A percentile compares a stretch with the other conserved stretches of the same genome.
phyloP scores from a whole-genome alignment of 2,113 vertebrate genomes.

The Turdus rufiventris region DNA sequence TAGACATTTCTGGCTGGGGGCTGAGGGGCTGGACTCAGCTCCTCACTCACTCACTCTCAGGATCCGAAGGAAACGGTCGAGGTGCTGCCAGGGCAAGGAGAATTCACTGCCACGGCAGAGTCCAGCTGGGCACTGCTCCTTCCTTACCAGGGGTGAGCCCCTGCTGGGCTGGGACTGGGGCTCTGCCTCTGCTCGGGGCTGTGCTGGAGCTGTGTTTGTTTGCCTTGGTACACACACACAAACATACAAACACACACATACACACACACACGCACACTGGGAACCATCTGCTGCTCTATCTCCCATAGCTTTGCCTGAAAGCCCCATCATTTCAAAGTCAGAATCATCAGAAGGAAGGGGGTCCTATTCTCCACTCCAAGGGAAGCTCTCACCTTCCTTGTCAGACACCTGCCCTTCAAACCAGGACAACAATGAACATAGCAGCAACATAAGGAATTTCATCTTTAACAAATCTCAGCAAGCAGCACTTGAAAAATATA shows the following conservation, averaged over 20 bases:
- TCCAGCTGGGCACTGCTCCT: neutral
- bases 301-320: neutral
- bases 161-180: neutral
- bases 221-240: no score
- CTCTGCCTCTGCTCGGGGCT: neutral
- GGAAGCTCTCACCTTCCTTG: neutral
- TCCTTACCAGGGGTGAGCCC: neutral
- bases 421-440: neutral
- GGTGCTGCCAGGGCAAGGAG: neutral
- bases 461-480: neutral
- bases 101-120: neutral
- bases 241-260: no score
- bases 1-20: neutral
- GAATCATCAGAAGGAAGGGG: fast-evolving
- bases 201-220: neutral
- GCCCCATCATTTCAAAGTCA: neutral
- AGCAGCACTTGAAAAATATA: neutral
- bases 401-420: neutral
- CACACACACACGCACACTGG: no score
- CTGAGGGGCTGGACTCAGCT: neutral
- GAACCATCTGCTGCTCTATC: neutral
- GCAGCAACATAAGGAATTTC: neutral
- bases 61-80: neutral
- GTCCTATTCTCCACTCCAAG: neutral
- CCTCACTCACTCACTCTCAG: neutral